Evolutionary conservation across 2,888 invertebrate species (phyloP), one percentile per base, ranked within the genome.

Genomic region (Sminthurinus aureus): DNA sequence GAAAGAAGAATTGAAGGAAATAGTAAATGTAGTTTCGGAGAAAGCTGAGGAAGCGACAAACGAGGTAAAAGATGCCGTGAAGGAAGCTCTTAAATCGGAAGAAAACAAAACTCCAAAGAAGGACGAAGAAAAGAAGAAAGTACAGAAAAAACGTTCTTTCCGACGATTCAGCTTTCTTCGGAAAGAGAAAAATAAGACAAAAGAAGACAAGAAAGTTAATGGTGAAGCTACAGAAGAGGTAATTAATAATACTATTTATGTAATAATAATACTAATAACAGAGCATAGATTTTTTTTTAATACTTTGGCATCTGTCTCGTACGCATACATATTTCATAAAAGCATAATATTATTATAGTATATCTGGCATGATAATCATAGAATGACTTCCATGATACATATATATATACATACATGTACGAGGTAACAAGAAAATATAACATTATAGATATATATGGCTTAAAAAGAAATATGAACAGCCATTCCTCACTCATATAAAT

Each of bases 121-220:
- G 12, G 85, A 86, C 67, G 86, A 83, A n/a, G 86, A 85, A 79
- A 87, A 88, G 85, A 87, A 86, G 79, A 87, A 88, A 85, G 88
- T 88, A 73, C 74, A 84, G 71, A 88, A 88, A 84, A 86, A 85
- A 38, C 75, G 80, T 66, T 88, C 88, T 74, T 85, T 88, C 86
- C 87, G 88, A 75, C 85, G 85, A 80, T 87, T 88, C 85, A 87
- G 87, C 82, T 88, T 88, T 83, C 86, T 88, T 81, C 84, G 87
- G 69, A 88, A 85, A 83, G 86, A 88, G 67, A 87, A 88, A 84
- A 85, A 80, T 67, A 86, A 87, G 82, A 85, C 84, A n/a, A 88
- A 88, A 83, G 87, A 87, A n/a, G 88, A 88, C 66, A 88, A 88
- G 83, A 85, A 86, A 75, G 86, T 85, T 75, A 88, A 87, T 83